These are phyloP conservation scores for Ormyrus rosae DNA, from an alignment of 2,888 invertebrate genomes.

Conservation along the genomic window DNA sequence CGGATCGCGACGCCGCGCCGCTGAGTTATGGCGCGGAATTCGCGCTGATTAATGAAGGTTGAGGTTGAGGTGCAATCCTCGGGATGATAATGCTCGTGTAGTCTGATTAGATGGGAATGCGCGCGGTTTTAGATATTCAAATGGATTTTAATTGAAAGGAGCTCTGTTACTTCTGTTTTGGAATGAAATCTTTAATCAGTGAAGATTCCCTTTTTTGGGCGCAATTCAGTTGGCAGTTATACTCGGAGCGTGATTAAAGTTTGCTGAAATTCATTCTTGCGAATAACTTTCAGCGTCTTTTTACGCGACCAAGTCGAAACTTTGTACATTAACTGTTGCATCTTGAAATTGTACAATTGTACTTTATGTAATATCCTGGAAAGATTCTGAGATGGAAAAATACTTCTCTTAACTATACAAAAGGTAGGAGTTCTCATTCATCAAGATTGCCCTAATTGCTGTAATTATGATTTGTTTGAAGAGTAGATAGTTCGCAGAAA, in stretches of 20 bases:
- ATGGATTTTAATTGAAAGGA: background rate
- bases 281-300: background rate
- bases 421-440: no score
- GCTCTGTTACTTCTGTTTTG: background rate
- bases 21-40: no score
- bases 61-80: no score
- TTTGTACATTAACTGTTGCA: slow-evolving; percentile 5
- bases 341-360: background rate
- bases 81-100: no score
- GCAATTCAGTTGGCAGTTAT: background rate
- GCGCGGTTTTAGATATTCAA: no score
- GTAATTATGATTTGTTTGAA: no score
- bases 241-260: background rate
- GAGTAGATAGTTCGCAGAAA: no score
- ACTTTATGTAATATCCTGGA: slow-evolving; percentile 32
- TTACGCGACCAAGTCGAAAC: background rate
- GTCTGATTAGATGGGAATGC: no score
- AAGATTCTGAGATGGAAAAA: background rate
- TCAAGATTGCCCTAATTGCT: no score
- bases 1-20: no score
- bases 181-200: background rate
- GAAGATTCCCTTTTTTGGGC: background rate
- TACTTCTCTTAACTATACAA: background rate
- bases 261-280: background rate
- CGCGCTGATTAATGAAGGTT: no score